Evolutionary conservation across 2,797 vertebrate genomes (phyloP).

Genomic region (Leucoraja ocellata): DNA sequence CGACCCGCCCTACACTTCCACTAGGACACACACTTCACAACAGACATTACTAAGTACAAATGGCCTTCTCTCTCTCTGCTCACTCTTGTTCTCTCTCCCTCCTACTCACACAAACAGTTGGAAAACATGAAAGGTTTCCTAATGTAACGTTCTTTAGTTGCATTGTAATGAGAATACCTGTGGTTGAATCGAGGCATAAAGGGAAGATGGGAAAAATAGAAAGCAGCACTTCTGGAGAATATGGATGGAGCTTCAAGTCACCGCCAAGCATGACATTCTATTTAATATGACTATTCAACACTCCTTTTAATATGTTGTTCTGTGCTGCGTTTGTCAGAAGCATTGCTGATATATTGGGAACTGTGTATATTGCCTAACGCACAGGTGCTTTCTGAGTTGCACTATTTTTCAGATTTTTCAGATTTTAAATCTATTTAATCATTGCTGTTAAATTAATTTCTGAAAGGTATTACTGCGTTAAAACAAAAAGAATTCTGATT

Average conservation of each 20-base stretch:
- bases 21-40: too few species aligned
- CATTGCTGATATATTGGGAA: not conserved
- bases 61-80: too few species aligned
- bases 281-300: too few species aligned
- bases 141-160: too few species aligned
- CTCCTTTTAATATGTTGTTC: not conserved
- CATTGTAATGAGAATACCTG: too few species aligned
- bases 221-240: not conserved
- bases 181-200: not conserved
- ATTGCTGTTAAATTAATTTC: not conserved
- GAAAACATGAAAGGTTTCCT: too few species aligned
- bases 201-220: not conserved
- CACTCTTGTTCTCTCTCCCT: too few species aligned
- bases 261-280: too few species aligned
- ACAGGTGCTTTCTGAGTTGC: not conserved
- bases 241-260: not conserved
- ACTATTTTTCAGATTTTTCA: not conserved
- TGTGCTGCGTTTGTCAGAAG: not conserved
- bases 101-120: too few species aligned
- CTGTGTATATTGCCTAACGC: not conserved
- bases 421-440: not conserved
- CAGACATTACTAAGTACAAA: too few species aligned
- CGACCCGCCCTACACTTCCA: too few species aligned
- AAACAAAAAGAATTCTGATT: not conserved
- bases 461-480: not conserved